Evolutionary conservation across 2,888 invertebrate species (phyloP).

Genomic region (Melieria picta): DNA sequence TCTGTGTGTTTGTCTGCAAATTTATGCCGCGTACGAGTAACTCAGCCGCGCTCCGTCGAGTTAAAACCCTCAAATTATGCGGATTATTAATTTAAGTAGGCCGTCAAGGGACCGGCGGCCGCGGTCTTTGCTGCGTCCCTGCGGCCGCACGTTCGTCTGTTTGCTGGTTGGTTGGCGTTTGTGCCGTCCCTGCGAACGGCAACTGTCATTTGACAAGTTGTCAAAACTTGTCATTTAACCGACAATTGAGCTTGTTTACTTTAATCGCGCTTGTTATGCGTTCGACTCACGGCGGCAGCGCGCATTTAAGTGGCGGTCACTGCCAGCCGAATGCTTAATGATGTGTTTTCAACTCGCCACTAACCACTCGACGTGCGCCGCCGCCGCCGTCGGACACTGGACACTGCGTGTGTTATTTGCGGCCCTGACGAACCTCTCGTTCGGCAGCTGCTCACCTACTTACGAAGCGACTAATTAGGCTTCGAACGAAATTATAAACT

Average conservation of each 20-base stretch:
- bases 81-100: slow-evolving; percentile 66
- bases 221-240: slow-evolving; percentile 64
- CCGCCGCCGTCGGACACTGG: no score
- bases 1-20: slow-evolving; percentile 11
- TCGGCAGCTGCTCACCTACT: slow-evolving; percentile 23
- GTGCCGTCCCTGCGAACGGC: slow-evolving; percentile 17
- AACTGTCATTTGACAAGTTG: slow-evolving; percentile 59
- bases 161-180: slow-evolving; percentile 19
- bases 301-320: slow-evolving; percentile 20
- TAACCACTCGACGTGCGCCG: neutral
- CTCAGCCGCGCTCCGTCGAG: slow-evolving; percentile 20
- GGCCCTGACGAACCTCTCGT: neutral
- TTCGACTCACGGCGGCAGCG: slow-evolving; percentile 39
- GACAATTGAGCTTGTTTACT: slow-evolving; percentile 64
- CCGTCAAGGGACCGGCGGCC: slow-evolving; percentile 44
- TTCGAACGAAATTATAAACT: slow-evolving; percentile 21
- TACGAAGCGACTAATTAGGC: slow-evolving; percentile 28
- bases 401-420: neutral
- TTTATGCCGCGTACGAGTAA: no score
- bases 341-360: slow-evolving; percentile 29
- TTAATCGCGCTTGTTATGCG: slow-evolving; percentile 63
- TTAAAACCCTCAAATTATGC: slow-evolving; percentile 62
- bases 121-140: slow-evolving; percentile 35
- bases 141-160: slow-evolving; percentile 18
- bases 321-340: slow-evolving; percentile 39